Evolutionary conservation across 1,140 invertebrate genomes (phyloP).

Genomic region (Polyergus mexicanus): DNA sequence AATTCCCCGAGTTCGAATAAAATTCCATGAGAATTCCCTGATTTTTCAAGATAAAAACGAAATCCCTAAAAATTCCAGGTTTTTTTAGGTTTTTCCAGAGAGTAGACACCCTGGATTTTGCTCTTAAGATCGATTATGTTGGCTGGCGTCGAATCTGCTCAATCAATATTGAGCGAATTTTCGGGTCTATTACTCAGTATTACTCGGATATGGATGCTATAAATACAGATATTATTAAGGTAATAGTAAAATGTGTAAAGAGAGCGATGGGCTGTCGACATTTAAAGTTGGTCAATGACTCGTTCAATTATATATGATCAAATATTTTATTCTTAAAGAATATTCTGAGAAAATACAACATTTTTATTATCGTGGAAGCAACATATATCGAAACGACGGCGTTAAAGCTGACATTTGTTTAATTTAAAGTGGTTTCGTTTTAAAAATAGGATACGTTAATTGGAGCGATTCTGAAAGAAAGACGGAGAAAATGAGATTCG

Average conservation of each 20-base stretch:
- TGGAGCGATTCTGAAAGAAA: neutral
- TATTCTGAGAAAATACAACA: neutral
- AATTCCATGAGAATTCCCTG: no score
- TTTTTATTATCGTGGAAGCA: neutral
- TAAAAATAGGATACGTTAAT: conserved; percentile 1
- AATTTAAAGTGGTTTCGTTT: neutral
- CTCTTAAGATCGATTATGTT: neutral
- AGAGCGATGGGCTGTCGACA: neutral
- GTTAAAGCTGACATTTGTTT: neutral
- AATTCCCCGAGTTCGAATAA: no score
- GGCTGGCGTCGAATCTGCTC: neutral
- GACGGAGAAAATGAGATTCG: neutral
- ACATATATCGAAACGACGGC: neutral
- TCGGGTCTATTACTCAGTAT: neutral
- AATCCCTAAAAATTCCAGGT: no score
- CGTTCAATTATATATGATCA: neutral
- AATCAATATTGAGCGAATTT: neutral
- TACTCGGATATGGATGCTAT: no score
- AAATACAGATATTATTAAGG: neutral
- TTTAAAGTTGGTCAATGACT: neutral
- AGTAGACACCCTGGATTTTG: neutral
- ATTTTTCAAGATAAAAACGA: no score
- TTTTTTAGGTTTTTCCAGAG: no score
- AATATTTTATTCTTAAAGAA: neutral
- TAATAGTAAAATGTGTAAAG: neutral